A percentile compares a stretch with the other conserved stretches of the same genome.
Conservation (phyloP, 2,888 invertebrate genomes). For the Galerucella pusilla region DNA sequence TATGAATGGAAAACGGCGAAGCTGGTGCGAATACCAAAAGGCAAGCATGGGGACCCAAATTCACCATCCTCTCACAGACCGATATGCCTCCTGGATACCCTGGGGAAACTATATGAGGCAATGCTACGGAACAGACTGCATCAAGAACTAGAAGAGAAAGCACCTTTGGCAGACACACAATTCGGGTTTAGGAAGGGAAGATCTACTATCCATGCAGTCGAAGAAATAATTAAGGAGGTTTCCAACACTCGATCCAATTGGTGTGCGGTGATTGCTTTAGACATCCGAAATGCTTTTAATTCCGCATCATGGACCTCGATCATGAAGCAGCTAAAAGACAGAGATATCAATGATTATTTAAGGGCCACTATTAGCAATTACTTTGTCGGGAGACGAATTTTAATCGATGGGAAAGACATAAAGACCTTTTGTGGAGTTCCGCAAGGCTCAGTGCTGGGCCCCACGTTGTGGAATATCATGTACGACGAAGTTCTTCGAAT, state of each 20-base stretch:
- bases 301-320: slow-evolving; percentile 1
- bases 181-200: slow-evolving; percentile 23
- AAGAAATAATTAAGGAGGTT: not conserved
- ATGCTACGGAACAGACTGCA: slow-evolving; percentile 18
- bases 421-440: not conserved
- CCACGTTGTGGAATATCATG: not conserved
- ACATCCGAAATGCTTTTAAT: slow-evolving; percentile 37
- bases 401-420: not conserved
- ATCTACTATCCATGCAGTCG: slow-evolving; percentile 19
- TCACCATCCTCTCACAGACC: slow-evolving; percentile 20
- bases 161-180: slow-evolving; percentile 6
- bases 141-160: not conserved
- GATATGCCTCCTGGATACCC: slow-evolving; percentile 25
- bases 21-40: slow-evolving; percentile 27
- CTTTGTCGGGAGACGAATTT: slow-evolving; percentile 4
- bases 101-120: slow-evolving; percentile 25
- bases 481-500: slow-evolving; percentile 4
- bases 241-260: slow-evolving; percentile 2
- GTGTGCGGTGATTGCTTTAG: slow-evolving; percentile 25
- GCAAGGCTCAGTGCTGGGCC: too few species aligned
- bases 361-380: not conserved
- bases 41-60: not conserved
- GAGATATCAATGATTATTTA: not conserved
- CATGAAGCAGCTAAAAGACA: slow-evolving; percentile 5
- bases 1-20: slow-evolving; percentile 36